These are phyloP conservation scores for Bradypodion pumilum DNA, from an alignment of 2,797 vertebrate genomes.

Conservation along the genomic window DNA sequence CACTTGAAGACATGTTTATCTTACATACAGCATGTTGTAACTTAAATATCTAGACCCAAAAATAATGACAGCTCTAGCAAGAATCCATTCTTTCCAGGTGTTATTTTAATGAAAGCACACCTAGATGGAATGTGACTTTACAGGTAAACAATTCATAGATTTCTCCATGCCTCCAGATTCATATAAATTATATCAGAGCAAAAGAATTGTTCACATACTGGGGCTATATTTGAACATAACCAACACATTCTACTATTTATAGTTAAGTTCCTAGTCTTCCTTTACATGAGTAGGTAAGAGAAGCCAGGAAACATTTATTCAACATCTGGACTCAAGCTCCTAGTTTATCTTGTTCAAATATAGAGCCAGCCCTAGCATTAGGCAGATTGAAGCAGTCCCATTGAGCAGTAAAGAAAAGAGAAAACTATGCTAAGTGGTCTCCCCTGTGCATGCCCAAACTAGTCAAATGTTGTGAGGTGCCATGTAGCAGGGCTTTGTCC, in stretches of 20 bases:
- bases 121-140: constrained; percentile 39
- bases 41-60: constrained; percentile 58
- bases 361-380: too few species aligned
- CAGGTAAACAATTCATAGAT: constrained; percentile 45
- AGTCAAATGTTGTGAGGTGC: too few species aligned
- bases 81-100: constrained; percentile 15
- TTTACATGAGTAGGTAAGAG: neutral
- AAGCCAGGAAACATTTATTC: neutral
- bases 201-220: constrained; percentile 23
- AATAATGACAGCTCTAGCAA: constrained; percentile 41
- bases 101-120: constrained; percentile 44
- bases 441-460: too few species aligned
- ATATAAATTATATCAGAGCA: constrained; percentile 26
- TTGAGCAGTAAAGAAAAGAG: too few species aligned
- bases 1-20: constrained; percentile 48
- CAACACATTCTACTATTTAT: rapidly evolving
- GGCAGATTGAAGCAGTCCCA: too few species aligned
- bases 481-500: too few species aligned
- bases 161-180: constrained; percentile 26
- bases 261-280: neutral
- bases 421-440: too few species aligned
- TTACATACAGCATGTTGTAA: constrained; percentile 29
- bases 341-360: neutral
- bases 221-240: neutral
- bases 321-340: neutral